Evolutionary conservation across 2,797 vertebrate genomes (phyloP).

Genomic region (Gouania willdenowi): DNA sequence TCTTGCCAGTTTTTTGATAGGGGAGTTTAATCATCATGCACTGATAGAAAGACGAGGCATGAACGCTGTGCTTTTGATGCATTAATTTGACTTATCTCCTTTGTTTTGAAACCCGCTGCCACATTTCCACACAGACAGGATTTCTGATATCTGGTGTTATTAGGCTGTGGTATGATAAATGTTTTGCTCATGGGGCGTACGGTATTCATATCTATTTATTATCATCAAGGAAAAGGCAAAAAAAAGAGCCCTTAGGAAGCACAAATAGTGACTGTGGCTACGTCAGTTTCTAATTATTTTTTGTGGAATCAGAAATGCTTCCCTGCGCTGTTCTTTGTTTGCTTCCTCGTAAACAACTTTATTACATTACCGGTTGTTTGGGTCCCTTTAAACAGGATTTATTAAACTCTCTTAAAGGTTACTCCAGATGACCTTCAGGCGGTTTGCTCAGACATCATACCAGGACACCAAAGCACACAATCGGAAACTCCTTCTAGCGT

Average conservation of each 20-base stretch:
- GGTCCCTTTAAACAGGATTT: conserved; percentile 6
- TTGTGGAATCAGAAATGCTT: background rate
- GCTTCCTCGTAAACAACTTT: conserved; percentile 2
- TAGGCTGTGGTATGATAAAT: too few species aligned
- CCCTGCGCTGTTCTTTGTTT: background rate
- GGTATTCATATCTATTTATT: too few species aligned
- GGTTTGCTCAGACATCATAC: background rate
- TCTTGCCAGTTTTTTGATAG: too few species aligned
- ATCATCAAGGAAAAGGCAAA: background rate
- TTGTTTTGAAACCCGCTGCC: too few species aligned
- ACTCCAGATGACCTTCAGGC: conserved; percentile 4
- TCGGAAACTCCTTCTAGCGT: background rate
- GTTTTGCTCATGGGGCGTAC: too few species aligned
- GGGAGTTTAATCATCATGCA: too few species aligned
- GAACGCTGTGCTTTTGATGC: too few species aligned
- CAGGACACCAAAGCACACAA: background rate
- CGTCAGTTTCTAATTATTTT: background rate
- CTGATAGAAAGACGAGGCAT: too few species aligned
- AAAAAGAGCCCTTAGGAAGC: too few species aligned
- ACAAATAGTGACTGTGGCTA: background rate
- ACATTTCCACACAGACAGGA: too few species aligned
- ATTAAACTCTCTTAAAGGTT: conserved; percentile 7
- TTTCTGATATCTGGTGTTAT: too few species aligned
- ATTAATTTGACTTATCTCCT: too few species aligned
- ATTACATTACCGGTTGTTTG: conserved; percentile 2